Evolutionary conservation across 1,140 invertebrate genomes (phyloP).

Genomic region (Pomacea maculata): DNA sequence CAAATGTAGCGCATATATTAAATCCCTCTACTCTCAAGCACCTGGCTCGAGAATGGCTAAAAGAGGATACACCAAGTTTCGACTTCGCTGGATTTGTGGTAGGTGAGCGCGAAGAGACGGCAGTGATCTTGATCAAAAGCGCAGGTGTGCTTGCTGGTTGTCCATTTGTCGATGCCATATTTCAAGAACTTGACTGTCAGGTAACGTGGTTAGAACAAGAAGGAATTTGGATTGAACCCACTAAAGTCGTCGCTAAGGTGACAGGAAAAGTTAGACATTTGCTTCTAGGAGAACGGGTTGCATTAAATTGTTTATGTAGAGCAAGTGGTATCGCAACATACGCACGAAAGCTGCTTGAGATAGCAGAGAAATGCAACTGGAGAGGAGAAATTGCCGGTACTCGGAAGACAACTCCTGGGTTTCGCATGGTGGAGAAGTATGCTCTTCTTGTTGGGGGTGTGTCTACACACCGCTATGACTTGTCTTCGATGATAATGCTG

Average conservation of each 20-base stretch:
- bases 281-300: slow-evolving; percentile 66
- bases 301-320: slow-evolving; percentile 64
- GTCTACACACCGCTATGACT: slow-evolving; percentile 65
- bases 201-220: slow-evolving; percentile 61
- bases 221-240: slow-evolving; percentile 50
- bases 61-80: slow-evolving; percentile 64
- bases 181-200: slow-evolving; percentile 62
- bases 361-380: slow-evolving; percentile 51
- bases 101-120: slow-evolving; percentile 58
- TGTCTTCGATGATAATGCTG: slow-evolving; percentile 69
- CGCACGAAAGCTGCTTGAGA: slow-evolving; percentile 46
- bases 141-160: slow-evolving; percentile 65
- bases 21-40: slow-evolving; percentile 54
- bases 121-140: slow-evolving; percentile 61
- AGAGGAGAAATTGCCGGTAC: slow-evolving; percentile 65
- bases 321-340: slow-evolving; percentile 67
- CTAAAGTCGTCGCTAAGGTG: slow-evolving; percentile 57
- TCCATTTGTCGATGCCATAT: slow-evolving; percentile 67
- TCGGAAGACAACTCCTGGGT: slow-evolving; percentile 68
- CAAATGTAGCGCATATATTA: slow-evolving; percentile 46
- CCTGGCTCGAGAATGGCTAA: slow-evolving; percentile 60
- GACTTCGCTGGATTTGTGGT: slow-evolving; percentile 65
- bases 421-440: slow-evolving; percentile 69
- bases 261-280: slow-evolving; percentile 62
- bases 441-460: slow-evolving; percentile 66